phyloP scores from a whole-genome alignment of 2,797 vertebrate species.

The Etheostoma perlongum region DNA sequence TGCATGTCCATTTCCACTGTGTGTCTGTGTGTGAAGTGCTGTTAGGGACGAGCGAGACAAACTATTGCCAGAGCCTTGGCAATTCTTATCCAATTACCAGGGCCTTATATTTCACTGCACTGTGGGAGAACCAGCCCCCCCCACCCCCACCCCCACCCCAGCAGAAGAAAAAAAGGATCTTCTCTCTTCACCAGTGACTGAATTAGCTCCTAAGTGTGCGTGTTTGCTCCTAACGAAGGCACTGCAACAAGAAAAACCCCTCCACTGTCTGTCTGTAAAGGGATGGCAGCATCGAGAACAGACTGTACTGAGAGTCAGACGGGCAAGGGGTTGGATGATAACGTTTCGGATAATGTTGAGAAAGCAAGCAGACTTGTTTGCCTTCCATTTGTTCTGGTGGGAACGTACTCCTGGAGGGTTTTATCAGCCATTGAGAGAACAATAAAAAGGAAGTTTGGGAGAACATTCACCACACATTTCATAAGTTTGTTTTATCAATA shows the following conservation, averaged over 20 bases:
- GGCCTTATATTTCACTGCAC: slow-evolving; percentile 76
- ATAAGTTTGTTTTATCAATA: slow-evolving; percentile 18
- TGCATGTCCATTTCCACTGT: slow-evolving; percentile 60
- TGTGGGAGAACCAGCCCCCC: slow-evolving; percentile 73
- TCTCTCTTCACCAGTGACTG: slow-evolving; percentile 53
- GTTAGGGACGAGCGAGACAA: slow-evolving; percentile 59
- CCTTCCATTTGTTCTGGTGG: slow-evolving; percentile 33
- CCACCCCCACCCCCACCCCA: slow-evolving; percentile 50
- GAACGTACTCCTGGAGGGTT: slow-evolving; percentile 46
- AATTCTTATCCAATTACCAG: slow-evolving; percentile 84
- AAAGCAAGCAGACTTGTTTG: slow-evolving; percentile 76
- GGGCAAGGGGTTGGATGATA: slow-evolving; percentile 58
- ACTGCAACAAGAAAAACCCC: slow-evolving; percentile 31
- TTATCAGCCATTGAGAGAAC: slow-evolving; percentile 46
- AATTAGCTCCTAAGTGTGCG: slow-evolving; percentile 59
- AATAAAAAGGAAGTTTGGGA: slow-evolving; percentile 32
- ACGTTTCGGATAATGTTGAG: slow-evolving; percentile 65
- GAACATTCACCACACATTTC: slow-evolving; percentile 21
- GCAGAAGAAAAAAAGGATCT: slow-evolving; percentile 61
- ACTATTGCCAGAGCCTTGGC: slow-evolving; percentile 74
- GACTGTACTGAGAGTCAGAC: slow-evolving; percentile 24
- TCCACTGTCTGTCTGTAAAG: slow-evolving; percentile 36
- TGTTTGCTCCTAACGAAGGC: slow-evolving; percentile 59
- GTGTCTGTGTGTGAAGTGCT: slow-evolving; percentile 55
- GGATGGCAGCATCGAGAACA: slow-evolving; percentile 13